A percentile compares a stretch with the other conserved stretches of the same genome.
These are phyloP conservation scores for Goniozus legneri DNA, from an alignment of 1,140 invertebrate species.

Conservation along the genomic window DNA sequence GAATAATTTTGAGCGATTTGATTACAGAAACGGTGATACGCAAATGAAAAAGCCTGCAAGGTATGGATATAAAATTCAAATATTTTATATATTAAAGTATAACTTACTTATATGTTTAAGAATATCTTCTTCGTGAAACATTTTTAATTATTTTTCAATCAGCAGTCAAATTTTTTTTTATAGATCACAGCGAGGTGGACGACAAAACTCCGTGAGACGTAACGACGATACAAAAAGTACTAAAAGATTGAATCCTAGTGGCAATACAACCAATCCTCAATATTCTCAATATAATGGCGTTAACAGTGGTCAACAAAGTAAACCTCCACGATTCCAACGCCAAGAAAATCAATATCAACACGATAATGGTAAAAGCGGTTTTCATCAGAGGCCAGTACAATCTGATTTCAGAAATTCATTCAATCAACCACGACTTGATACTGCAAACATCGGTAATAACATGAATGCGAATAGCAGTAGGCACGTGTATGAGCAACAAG, in stretches of 20 bases:
- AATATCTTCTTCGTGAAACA: too few species aligned
- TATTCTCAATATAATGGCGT: conserved; percentile 27
- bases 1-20: conserved; percentile 33
- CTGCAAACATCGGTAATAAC: conserved; percentile 6
- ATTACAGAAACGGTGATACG: conserved; percentile 27
- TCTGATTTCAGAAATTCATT: conserved; percentile 25
- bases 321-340: conserved; percentile 49
- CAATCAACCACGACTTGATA: conserved; percentile 27
- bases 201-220: conserved; percentile 41
- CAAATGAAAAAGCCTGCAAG: conserved; percentile 35
- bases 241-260: conserved; percentile 30
- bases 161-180: conserved; percentile 12
- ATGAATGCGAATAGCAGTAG: conserved; percentile 13
- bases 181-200: conserved; percentile 29
- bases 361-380: conserved; percentile 16
- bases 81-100: conserved; percentile 1
- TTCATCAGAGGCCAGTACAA: conserved; percentile 21
- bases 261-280: conserved; percentile 15
- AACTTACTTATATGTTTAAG: background rate
- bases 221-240: conserved; percentile 32
- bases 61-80: conserved; percentile 24
- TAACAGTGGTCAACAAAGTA: conserved; percentile 32
- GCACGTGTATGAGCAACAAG: conserved; percentile 17
- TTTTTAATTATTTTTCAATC: too few species aligned
- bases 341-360: conserved; percentile 32